phyloP scores from a whole-genome alignment of 1,140 invertebrate genomes.

The Asbolus verrucosus region DNA sequence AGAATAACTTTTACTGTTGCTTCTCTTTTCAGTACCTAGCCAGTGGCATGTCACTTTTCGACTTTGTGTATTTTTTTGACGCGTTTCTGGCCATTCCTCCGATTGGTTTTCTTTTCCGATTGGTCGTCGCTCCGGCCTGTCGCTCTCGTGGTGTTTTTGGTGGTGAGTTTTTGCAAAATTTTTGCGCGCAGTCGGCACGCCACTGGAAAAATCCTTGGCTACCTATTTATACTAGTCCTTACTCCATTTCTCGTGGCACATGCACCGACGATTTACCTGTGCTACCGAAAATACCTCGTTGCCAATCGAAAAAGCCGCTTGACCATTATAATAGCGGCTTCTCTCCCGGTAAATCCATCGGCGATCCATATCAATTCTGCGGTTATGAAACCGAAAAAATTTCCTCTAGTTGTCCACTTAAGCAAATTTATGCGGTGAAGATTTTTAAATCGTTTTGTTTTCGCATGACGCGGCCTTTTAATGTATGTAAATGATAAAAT shows the following conservation, averaged over 20 bases:
- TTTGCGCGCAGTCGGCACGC: no score
- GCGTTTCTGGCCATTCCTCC: no score
- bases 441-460: conserved; percentile 33
- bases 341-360: conserved; percentile 11
- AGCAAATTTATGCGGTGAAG: conserved; percentile 7
- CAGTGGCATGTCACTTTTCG: no score
- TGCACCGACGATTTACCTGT: conserved; percentile 40
- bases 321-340: not conserved
- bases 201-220: conserved; percentile 41
- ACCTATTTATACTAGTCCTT: conserved; percentile 46
- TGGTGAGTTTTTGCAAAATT: no score
- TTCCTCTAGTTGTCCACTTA: not conserved
- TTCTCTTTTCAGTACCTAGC: no score
- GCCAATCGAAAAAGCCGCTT: conserved; percentile 12
- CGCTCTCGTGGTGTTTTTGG: no score
- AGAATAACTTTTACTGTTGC: no score
- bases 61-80: no score
- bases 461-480: conserved; percentile 4
- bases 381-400: conserved; percentile 35
- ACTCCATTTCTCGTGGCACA: conserved; percentile 42
- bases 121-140: no score
- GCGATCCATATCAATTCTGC: conserved; percentile 13
- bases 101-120: no score
- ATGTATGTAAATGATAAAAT: conserved; percentile 50
- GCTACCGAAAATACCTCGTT: conserved; percentile 43